Conservation (phyloP, 2,797 vertebrate species). For the Phrynocephalus guinanensis region DNA sequence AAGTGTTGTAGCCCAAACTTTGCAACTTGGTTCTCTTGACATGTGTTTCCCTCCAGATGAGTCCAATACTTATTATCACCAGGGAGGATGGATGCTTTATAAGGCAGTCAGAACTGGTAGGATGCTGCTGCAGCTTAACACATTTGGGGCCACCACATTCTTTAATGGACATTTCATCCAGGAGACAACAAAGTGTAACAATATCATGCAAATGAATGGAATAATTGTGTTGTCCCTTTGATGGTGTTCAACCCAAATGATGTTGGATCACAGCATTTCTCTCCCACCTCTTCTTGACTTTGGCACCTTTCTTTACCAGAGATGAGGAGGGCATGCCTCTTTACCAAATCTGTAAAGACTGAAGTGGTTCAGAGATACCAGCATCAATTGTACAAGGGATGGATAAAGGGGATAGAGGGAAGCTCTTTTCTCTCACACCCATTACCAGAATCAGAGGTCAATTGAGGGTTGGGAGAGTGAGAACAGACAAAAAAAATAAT, state of each 20-base stretch:
- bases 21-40: background rate
- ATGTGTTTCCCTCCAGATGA: background rate
- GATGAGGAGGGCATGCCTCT: conserved; percentile 51
- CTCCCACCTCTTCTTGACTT: background rate
- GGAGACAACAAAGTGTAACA: background rate
- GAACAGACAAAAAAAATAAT: no score
- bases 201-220: background rate
- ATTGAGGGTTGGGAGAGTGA: no score
- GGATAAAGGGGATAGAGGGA: no score
- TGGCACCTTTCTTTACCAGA: background rate
- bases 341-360: conserved; percentile 30
- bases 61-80: background rate
- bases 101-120: background rate
- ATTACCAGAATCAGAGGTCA: no score
- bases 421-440: no score
- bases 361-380: conserved; percentile 44
- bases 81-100: background rate
- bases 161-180: no score
- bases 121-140: background rate
- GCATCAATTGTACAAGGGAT: no score
- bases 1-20: background rate
- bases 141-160: background rate
- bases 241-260: background rate
- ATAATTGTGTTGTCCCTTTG: background rate
- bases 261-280: background rate